Base-by-base conservation (phyloP, 2,888 invertebrate genomes). In the Byasa hedistus region DNA sequence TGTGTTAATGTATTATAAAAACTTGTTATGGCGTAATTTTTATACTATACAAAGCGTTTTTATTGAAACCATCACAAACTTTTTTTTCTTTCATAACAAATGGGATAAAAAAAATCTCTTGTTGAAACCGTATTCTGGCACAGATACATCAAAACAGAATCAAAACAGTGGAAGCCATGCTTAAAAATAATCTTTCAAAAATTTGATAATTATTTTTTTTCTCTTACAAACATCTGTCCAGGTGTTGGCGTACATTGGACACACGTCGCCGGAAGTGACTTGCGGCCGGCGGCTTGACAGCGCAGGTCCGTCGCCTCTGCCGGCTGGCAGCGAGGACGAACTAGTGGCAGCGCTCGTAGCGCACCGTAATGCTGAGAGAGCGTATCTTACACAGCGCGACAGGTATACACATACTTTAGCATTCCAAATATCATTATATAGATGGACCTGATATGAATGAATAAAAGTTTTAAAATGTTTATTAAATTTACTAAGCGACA, bases 261-360 rank as follows among this genome's bases (percentile, higher is more conserved):
- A 96, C 84, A 97, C 97, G 2, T 98, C 98, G 76, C 96, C 98
- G 0, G 98, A 99, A 84, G 97, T 97, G 80, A 88, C 95, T 66
- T 86, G 87, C 72, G 95, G 95, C 44, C 93, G 86, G 64, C 94
- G 96, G 56, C 89, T 98, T 69, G 98, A 98, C 85, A 94, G 95
- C 69, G 96, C 97, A 2, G 95, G 95, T 44, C 91, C 94, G 58
- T 94, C 96, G 57, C 95, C 96, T 0, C 90, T 98, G 71, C 94
- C 95, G 64, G 89, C 94, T 23, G 95, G 95, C 69, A 91, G 95
- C 1, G 98, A 98, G 85, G 95, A 96, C 70, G 96, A 96, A 82
- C 95, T 96, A 19, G 97, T 98, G 67, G 96, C 96, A 5, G 94
- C 96, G 15, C 95, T 98, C 62, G 94, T 97, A 7, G 95, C 95